Base-by-base conservation (phyloP, 2,113 vertebrate species). In the Prunella himalayana region DNA sequence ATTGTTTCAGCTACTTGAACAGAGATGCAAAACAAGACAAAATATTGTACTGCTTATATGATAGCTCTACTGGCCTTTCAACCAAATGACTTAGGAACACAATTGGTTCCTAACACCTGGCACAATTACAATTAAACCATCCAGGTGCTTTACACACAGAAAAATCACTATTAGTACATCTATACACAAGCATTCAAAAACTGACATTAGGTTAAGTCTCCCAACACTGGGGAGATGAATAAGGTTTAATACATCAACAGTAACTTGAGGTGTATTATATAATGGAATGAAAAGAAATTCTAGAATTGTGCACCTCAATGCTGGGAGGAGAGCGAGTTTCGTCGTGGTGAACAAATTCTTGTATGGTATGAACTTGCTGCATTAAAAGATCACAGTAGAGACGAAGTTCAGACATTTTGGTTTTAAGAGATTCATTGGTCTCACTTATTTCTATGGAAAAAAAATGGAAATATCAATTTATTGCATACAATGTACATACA, bases 351-450 rank as follows among this genome's bases (percentile, higher is more conserved):
- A 98, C 98, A 90, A 98, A 98, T 96, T 98, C 98, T 95, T 98
- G 98, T 96, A 99, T 98, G 7, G 98, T 99, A 96, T 98, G 98
- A 93, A 99, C 98, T 96, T 99, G 99, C 83, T 99, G 98, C 98
- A 99, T 98, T 87, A 99, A 93, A 86, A 99, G 98, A 97, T 99
- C 99, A 97, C 99, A 99, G 98, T 99, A 99, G 83, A 99, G 98
- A 73, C 99, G 99, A 82, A 99, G 98, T 95, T 99, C 99, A 1
- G 99, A 99, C 99, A 99, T 99, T 98, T 99, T 99, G 66, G 99
- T 99, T 98, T 98, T 99, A 95, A 99, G 97, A 96, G 99, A 99
- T 96, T 99, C 98, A 83, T 93, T 99, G 92, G 98, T 99, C 98
- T 99, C 98, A 82, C 94, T 98, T 95, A 99, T 97, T 97, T 99